Evolutionary conservation across 2,797 vertebrate genomes (phyloP), one percentile per base, ranked within the genome.

Genomic region (Gambusia yucatana): DNA sequence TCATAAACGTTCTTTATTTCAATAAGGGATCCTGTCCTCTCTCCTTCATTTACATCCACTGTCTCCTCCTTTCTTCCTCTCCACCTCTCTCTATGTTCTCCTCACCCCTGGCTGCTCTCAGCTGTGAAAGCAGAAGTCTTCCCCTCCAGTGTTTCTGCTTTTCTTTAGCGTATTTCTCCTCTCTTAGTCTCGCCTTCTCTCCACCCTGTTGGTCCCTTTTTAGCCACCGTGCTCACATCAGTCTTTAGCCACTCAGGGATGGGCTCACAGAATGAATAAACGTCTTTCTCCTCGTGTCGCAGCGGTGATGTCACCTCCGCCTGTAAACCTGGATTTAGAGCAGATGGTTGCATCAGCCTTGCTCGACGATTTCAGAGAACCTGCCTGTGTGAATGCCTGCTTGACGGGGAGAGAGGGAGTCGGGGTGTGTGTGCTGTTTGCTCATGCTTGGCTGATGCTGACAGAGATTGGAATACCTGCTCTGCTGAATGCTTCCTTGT

Each of bases 401-500:
- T 44, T 78, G 80, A 20, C 30, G 0, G 73, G 3, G n/a, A 41
- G 63, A 41, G 67, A 10, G 72, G 13, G 20, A 55, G 76, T 82
- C 30, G 79, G 48, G 48, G 48, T 55, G 52, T 65, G 82, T 0
- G 8, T 75, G 48, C 36, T 77, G 83, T 82, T 78, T 47, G 30
- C 78, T 36, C 33, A 69, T 44, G 74, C 79, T 73, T 75, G 59
- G 82, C 77, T 87, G 86, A 91, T 85, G 84, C 73, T 80, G 78
- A 80, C 86, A 79, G 63, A 86, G 78, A 84, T 75, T 77, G 82
- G 65, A 84, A 85, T 89, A 91, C 77, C 78, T 87, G 80, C 78
- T 77, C 79, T 75, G 82, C 86, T 91, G 80, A 93, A 93, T 84
- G 89, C 79, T 61, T 78, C 80, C 90, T 88, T 93, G 90, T 92